Evolutionary conservation across 2,113 vertebrate genomes (phyloP).

Genomic region (Semicossyphus pulcher): DNA sequence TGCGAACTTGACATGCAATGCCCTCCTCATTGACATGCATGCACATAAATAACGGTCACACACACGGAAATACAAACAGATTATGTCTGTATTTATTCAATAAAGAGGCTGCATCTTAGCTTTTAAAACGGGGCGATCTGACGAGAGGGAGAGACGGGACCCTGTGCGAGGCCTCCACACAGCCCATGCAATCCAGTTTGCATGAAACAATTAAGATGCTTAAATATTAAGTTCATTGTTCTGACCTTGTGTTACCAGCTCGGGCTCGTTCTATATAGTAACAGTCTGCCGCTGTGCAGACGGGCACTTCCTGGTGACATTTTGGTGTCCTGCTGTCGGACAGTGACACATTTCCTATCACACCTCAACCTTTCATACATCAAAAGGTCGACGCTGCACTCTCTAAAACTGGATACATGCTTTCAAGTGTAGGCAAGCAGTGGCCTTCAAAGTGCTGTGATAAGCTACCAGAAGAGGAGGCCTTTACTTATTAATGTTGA

Average conservation of each 20-base stretch:
- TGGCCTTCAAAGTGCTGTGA: conserved; percentile 54
- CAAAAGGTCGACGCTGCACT: conserved; percentile 36
- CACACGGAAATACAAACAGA: no score
- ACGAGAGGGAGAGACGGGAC: no score
- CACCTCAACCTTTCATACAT: conserved; percentile 57
- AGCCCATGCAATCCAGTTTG: no score
- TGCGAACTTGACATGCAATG: no score
- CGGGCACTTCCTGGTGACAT: conserved; percentile 47
- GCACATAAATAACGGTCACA: no score
- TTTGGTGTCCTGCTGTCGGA: conserved; percentile 7
- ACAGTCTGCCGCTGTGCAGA: background rate
- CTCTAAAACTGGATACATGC: conserved; percentile 22
- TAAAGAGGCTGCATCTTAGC: no score
- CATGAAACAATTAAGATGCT: background rate
- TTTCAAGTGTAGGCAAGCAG: conserved; percentile 50
- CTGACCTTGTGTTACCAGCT: background rate
- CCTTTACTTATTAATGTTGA: conserved; percentile 66
- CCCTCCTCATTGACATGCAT: no score
- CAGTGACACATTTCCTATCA: conserved; percentile 46
- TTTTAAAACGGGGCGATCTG: no score
- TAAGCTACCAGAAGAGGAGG: conserved; percentile 13
- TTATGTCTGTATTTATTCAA: no score
- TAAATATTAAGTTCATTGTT: no score
- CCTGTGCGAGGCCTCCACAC: no score
- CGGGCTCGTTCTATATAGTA: background rate